These are phyloP conservation scores for Cistogaster globosa DNA, from an alignment of 2,888 invertebrate genomes.

Conservation along the genomic window DNA sequence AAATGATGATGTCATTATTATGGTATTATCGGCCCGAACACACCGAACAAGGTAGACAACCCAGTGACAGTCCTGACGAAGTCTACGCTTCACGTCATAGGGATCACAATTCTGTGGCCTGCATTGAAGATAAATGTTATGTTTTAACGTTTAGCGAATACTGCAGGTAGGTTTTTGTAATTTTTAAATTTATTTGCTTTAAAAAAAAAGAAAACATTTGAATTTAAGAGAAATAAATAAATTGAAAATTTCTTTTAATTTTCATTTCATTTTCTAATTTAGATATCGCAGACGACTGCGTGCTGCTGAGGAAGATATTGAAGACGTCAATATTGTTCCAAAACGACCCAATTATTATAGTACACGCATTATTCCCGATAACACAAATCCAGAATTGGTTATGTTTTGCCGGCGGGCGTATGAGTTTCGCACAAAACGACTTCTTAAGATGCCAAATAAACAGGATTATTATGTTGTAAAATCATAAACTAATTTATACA, in stretches of 20 bases:
- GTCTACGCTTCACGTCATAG: slow-evolving; percentile 97
- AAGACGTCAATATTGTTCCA: slow-evolving; percentile 90
- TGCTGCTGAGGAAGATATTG: slow-evolving; percentile 90
- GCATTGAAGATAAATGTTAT: slow-evolving; percentile 98
- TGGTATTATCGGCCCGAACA: slow-evolving; percentile 99
- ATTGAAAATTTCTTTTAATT: neutral
- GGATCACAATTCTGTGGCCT: slow-evolving; percentile 97
- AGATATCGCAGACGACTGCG: slow-evolving; percentile 94
- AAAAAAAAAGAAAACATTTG: too few relatives aligned
- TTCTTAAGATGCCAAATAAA: slow-evolving; percentile 82
- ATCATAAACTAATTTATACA: slow-evolving; percentile 63
- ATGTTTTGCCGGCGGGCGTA: slow-evolving; percentile 97
- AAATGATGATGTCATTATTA: slow-evolving; percentile 98
- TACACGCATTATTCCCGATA: slow-evolving; percentile 85
- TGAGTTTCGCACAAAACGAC: slow-evolving; percentile 93
- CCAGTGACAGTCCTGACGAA: slow-evolving; percentile 93
- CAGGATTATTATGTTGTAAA: slow-evolving; percentile 76
- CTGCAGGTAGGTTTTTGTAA: slow-evolving; percentile 88
- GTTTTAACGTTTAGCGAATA: slow-evolving; percentile 98
- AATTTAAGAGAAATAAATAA: too few relatives aligned
- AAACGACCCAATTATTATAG: slow-evolving; percentile 85
- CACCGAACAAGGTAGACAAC: slow-evolving; percentile 93
- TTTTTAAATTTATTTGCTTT: neutral
- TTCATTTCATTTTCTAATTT: slow-evolving; percentile 64
- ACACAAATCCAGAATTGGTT: slow-evolving; percentile 91